Evolutionary conservation across 2,113 vertebrate species (phyloP), one percentile per base, ranked within the genome.

Genomic region (Ammodytes marinus): DNA sequence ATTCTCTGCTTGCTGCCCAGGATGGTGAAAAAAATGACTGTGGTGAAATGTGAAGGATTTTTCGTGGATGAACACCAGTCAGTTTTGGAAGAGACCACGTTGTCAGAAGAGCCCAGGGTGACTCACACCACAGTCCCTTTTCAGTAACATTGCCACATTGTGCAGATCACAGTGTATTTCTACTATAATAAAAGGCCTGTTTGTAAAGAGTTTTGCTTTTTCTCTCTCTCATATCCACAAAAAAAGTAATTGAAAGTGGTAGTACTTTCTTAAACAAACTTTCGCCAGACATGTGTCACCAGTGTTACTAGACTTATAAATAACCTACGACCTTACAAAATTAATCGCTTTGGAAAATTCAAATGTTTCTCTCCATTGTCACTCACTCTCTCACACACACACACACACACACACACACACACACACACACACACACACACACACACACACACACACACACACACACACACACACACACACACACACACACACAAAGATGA

Each of bases 51-150:
- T 61, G 71, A 85, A 6, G 70, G 49, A 72, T 55, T 80, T 27
- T 40, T 79, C 72, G 10, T 69, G 50, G 77, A 43, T 76, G 55
- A 83, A 69, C 54, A 85, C 14, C 64, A 63, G 63, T 64, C 15
- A 19, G 71, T 80, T 77, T 82, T 74, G 47, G 65, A 86, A 64
- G 71, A 77, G 14, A 88, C 79, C 83, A 82, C 81, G 85, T 74
- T 45, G 73, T 68, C 79, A 79, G 58, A 85, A 80, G 68, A 87
- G 82, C 80, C 82, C 49, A 67, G 64, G 72, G 88, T 93, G 89
- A 92, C 69, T 90, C 92, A 89, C 60, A 74, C 70, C 70, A 65
- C 79, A 76, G 74, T 59, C 27, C 52, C 53, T 46, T 81, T 81
- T 85, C 83, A 82, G 86, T 84, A 79, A 79, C 17, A 63, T 10